These are phyloP conservation scores for Phasia obesa DNA, from an alignment of 2,888 invertebrate genomes.

Conservation along the genomic window DNA sequence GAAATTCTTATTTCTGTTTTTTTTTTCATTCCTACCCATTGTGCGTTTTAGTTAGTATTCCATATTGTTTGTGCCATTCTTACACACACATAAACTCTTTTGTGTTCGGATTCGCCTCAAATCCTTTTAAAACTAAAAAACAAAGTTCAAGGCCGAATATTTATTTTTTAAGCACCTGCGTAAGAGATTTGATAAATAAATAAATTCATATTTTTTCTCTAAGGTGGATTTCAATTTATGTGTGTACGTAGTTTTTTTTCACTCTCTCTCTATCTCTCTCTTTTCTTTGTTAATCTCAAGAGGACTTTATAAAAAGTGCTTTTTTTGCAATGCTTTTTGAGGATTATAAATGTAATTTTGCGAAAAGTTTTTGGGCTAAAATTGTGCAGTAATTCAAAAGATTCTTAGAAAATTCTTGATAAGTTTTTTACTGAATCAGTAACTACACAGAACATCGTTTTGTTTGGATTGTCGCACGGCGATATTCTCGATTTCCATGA, in stretches of 20 bases:
- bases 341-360: not conserved
- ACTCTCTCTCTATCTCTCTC: not conserved
- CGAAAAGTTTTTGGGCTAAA: no score
- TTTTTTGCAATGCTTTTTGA: not conserved
- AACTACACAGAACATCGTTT: no score
- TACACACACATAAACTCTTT: conserved; percentile 8
- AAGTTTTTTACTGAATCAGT: no score
- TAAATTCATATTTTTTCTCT: not conserved
- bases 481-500: no score
- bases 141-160: conserved; percentile 62
- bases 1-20: not conserved
- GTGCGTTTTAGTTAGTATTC: conserved; percentile 7
- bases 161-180: conserved; percentile 31
- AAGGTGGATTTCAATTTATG: not conserved
- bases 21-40: not conserved
- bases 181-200: no score
- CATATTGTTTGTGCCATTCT: not conserved
- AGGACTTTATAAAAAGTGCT: not conserved
- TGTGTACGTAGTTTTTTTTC: not conserved
- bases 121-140: conserved; percentile 24
- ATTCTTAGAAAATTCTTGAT: no score
- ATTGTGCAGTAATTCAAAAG: no score
- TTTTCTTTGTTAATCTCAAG: not conserved
- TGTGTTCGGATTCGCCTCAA: not conserved
- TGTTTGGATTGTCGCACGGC: no score